Evolutionary conservation across 2,888 invertebrate genomes (phyloP).

Genomic region (Thereva unica): DNA sequence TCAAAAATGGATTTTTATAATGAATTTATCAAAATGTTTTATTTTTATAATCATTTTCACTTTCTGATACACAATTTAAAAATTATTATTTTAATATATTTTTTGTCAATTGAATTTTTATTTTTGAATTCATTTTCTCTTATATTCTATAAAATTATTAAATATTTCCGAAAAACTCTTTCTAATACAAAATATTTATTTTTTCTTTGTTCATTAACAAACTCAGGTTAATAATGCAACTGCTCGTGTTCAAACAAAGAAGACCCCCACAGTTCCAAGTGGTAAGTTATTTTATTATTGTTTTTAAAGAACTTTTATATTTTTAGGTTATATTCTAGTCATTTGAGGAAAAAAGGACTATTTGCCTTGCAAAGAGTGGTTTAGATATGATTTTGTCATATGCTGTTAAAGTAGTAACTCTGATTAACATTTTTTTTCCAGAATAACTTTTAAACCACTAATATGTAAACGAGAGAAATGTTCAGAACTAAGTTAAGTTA

Average conservation of each 20-base stretch:
- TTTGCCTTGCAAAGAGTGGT: neutral
- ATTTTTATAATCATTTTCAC: too few species aligned
- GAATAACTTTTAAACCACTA: too few species aligned
- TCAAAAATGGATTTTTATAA: too few species aligned
- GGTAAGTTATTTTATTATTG: slow-evolving; percentile 67
- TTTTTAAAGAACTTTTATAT: slow-evolving; percentile 42
- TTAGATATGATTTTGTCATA: neutral
- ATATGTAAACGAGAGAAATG: too few species aligned
- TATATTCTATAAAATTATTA: slow-evolving; percentile 7
- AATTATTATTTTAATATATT: neutral
- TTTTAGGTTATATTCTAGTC: neutral
- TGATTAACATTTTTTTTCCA: too few species aligned
- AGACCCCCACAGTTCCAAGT: slow-evolving; percentile 87
- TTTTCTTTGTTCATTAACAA: slow-evolving; percentile 27
- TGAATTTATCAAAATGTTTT: too few species aligned
- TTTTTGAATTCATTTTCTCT: slow-evolving; percentile 18
- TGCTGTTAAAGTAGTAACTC: neutral
- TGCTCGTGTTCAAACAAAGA: slow-evolving; percentile 96
- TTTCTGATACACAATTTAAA: neutral
- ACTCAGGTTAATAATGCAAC: slow-evolving; percentile 98
- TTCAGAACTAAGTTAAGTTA: too few species aligned
- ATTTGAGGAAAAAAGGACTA: neutral
- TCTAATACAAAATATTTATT: slow-evolving; percentile 23
- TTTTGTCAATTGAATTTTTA: neutral
- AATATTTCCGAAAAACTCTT: slow-evolving; percentile 10